Base-by-base conservation (phyloP, 2,797 vertebrate genomes). In the Heliangelus exortis region DNA sequence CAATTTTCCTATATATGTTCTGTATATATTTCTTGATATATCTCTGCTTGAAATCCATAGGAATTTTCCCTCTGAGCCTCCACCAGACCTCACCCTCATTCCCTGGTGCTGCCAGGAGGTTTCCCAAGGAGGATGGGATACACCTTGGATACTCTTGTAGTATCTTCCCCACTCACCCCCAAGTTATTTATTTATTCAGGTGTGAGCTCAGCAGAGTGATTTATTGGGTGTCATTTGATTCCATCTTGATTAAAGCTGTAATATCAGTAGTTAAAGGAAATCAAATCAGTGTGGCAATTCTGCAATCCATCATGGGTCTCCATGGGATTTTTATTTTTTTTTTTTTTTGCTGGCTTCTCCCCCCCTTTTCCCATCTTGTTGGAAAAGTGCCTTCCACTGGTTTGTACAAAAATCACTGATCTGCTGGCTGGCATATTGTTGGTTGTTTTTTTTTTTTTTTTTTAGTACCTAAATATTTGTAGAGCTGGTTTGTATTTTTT, bases 161-260 rank as follows among this genome's bases (percentile, higher is more conserved):
- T 48, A 28, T 77, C 47, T 73, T 72, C 33, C 74, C 31, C 1
- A 2, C 23, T 73, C n/a, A 2, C 36, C 20, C 28, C 22, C 33
- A 2, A 53, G 66, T 76, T 47, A 53, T 54, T 93, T 88, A 74
- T 74, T 95, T 62, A 93, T 93, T 92, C 76, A 83, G 14, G 20
- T 75, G 31, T 45, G 47, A 89, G 41, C 50, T 82, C 48, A 43
- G 29, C n/a, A 63, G 3, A 47, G 11, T 89, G 89, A 94, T 92
- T 92, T 95, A 94, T 95, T 92, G 87, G 84, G 95, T 86, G 79
- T 34, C 66, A 53, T 82, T 94, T 65, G 76, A 90, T 94, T 93
- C 34, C 22, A 75, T 96, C 89, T 96, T 97, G 84, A 95, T 97
- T 96, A 94, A 95, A 89, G 73, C 87, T 66, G 29, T 23, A 93